A percentile compares a stretch with the other conserved stretches of the same genome.
Evolutionary conservation across 2,113 vertebrate species (phyloP).

Genomic region (Piprites chloris): DNA sequence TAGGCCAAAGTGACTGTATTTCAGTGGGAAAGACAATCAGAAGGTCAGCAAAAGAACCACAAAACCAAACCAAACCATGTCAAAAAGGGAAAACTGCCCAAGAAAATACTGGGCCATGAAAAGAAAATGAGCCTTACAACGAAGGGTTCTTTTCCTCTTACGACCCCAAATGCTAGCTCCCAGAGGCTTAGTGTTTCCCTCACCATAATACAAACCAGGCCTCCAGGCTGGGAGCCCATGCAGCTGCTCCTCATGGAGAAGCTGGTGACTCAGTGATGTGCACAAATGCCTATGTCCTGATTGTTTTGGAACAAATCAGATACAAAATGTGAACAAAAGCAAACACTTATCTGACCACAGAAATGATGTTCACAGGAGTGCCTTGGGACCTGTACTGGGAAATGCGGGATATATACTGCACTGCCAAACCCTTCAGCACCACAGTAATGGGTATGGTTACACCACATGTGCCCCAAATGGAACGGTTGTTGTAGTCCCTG

Average conservation of each 20-base stretch:
- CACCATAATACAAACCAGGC: constrained; percentile 6
- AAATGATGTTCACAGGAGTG: background rate
- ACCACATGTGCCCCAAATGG: background rate
- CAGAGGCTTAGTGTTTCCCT: background rate
- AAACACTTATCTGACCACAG: constrained; percentile 11
- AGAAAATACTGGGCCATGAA: constrained; percentile 3
- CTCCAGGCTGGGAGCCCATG: background rate
- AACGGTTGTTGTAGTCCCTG: background rate
- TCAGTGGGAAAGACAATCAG: constrained; percentile 56
- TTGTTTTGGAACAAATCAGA: constrained; percentile 19
- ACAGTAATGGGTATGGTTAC: background rate
- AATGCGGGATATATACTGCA: background rate
- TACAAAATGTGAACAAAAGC: background rate
- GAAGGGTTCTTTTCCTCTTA: constrained; percentile 24
- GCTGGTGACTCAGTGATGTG: constrained; percentile 42
- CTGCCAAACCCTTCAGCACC: background rate
- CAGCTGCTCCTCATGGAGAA: background rate
- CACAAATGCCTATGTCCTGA: background rate
- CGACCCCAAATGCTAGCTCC: background rate
- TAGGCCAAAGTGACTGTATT: background rate
- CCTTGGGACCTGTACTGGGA: background rate
- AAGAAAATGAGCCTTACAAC: background rate
- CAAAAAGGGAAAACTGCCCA: constrained; percentile 53
- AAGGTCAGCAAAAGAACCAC: constrained; percentile 49
- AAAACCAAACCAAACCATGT: constrained; percentile 44